Evolutionary conservation across 2,888 invertebrate genomes (phyloP), one percentile per base, ranked within the genome.

Genomic region (Seira sanloemensis): DNA sequence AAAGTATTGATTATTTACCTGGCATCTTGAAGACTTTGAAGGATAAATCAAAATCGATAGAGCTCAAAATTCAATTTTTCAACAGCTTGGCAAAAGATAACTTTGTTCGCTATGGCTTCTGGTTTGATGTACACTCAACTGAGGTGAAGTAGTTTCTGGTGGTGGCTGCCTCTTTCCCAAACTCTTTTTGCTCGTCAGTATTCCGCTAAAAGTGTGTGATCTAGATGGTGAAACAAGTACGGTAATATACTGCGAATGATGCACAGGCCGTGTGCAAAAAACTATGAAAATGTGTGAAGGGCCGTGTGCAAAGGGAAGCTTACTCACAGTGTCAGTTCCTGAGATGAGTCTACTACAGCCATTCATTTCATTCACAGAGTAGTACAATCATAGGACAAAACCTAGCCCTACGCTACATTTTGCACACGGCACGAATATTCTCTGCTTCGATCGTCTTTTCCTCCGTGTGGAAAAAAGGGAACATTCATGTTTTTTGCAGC

Each of bases 401-500:
- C 37, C 4, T 37, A 24, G 23, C 25, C n/a, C n/a, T 67, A 67
- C 16, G 67, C 67, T 23, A 24, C 23, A 18, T 9, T 0, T 27
- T 74, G 21, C 74, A 25, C 69, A 69, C 69, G 69, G 69, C 69
- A 37, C 69, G 21, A 26, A 69, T 46, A 69, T 69, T n/a, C 18
- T 25, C 1, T 24, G 18, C 67, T n/a, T 25, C 23, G 23, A 19
- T 65, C 18, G 12, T 1, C 21, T 67, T 67, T 19, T 67, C 23
- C 23, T 25, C 54, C 66, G 79, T 79, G 79, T 79, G 79, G 72
- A 79, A 65, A 78, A 73, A 46, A 66, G n/a, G n/a, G n/a, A n/a
- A n/a, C n/a, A n/a, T n/a, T n/a, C n/a, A n/a, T n/a, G n/a, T n/a
- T n/a, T n/a, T n/a, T n/a, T n/a, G n/a, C n/a, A n/a, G n/a, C n/a